phyloP scores from a whole-genome alignment of 2,888 invertebrate genomes.

The Odontocerum albicorne region DNA sequence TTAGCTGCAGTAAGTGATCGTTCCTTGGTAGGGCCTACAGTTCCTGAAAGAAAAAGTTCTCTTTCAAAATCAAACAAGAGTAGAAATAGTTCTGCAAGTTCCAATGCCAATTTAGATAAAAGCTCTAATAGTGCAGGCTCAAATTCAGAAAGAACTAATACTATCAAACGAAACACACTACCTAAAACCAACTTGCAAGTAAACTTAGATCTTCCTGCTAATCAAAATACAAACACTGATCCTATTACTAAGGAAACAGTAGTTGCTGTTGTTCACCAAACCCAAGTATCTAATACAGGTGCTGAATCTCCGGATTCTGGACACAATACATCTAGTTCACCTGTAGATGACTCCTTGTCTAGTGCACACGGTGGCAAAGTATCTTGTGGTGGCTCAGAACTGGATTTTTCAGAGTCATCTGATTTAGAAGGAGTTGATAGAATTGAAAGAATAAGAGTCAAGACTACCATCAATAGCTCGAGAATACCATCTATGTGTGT shows the following conservation, averaged over 20 bases:
- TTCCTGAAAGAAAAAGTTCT: constrained; percentile 82
- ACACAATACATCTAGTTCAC: constrained; percentile 79
- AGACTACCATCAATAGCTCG: constrained; percentile 84
- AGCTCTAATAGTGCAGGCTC: constrained; percentile 50
- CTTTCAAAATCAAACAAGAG: constrained; percentile 61
- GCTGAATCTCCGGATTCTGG: constrained; percentile 81
- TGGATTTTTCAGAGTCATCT: constrained; percentile 84
- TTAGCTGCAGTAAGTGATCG: constrained; percentile 68
- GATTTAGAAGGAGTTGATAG: constrained; percentile 87
- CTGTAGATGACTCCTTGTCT: constrained; percentile 72
- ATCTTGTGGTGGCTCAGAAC: constrained; percentile 65
- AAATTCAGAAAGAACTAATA: constrained; percentile 48
- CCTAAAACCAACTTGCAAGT: constrained; percentile 17
- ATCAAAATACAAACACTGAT: constrained; percentile 3
- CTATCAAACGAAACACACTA: constrained; percentile 45
- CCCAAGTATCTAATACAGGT: constrained; percentile 55
- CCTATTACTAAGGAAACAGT: constrained; percentile 52
- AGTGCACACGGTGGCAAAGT: constrained; percentile 71
- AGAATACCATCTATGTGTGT: constrained; percentile 92
- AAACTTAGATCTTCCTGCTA: constrained; percentile 4
- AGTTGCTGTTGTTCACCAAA: constrained; percentile 57
- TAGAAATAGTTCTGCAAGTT: constrained; percentile 55
- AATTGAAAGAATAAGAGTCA: constrained; percentile 81
- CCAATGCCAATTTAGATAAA: constrained; percentile 60
- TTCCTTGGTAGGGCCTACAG: constrained; percentile 70